Evolutionary conservation across 2,888 invertebrate species (phyloP), one percentile per base, ranked within the genome.

Genomic region (Leptura quadrifasciata): DNA sequence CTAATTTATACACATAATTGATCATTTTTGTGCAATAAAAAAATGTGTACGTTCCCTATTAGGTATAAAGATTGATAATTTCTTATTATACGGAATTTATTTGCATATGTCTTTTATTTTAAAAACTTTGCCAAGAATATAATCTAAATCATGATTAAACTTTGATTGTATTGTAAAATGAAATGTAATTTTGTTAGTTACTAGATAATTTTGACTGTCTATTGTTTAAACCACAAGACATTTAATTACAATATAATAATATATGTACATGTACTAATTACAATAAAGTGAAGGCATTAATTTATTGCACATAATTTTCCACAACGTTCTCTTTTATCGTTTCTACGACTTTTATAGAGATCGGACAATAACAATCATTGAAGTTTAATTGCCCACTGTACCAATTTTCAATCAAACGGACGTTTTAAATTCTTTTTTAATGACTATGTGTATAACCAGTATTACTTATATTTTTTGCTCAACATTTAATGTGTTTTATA

Each of bases 381-480:
- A 52, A 52, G 65, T 65, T 52, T 21, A 47, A 65, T 52, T 65
- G 4, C n/a, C 65, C 17, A 17, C 21, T 24, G 52, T 17, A 20
- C 24, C 54, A 65, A 65, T 65, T 54, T n/a, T 65, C 65, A 65
- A 47, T 65, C 54, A 52, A 52, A 54, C 52, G 54, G 47, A 52
- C 17, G 24, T 52, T 54, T 63, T 2, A 39, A 21, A 63, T 63
- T 63, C 63, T 39, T 20, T 63, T 20, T 39, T 63, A 63, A 39
- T 63, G 63, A 63, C 39, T 47, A 6, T 61, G 35, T 20, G 17
- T 39, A 20, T 39, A 63, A 63, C 17, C 17, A 31, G 27, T 60
- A 60, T 63, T 39, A 63, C 39, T 12, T 20, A 21, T 60, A 60
- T 60, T 39, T 63, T 63, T 39, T 63, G 31, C 31, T 18, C 15